Conservation (phyloP, 2,113 vertebrate species). For the Vidua macroura region DNA sequence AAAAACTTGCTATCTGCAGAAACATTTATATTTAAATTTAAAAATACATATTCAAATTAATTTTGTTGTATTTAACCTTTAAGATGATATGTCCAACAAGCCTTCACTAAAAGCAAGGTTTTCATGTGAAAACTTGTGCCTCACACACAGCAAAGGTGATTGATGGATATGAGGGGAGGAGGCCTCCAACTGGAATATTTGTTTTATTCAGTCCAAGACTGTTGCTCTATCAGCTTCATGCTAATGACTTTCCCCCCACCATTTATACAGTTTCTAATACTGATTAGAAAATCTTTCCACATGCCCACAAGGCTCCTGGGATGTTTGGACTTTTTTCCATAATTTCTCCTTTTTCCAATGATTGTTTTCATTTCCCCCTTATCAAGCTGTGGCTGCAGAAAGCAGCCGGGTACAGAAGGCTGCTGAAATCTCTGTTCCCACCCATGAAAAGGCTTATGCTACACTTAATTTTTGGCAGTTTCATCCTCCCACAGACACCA, state of each 20-base stretch:
- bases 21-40: background rate
- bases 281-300: background rate
- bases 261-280: background rate
- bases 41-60: background rate
- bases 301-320: background rate
- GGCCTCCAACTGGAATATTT: background rate
- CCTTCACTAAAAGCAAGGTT: background rate
- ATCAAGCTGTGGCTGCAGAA: background rate
- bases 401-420: background rate
- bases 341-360: background rate
- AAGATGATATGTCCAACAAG: background rate
- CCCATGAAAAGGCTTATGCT: background rate
- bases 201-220: background rate
- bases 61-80: background rate
- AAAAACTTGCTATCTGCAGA: background rate
- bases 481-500: background rate
- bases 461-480: background rate
- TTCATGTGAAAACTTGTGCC: background rate
- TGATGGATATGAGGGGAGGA: background rate
- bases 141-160: background rate
- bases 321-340: background rate
- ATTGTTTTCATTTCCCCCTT: background rate
- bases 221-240: background rate
- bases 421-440: background rate
- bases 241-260: rapidly evolving